Percentiles rank a stretch among this genome's conserved stretches.
These are phyloP conservation scores for Hyppa rectilinea DNA, from an alignment of 2,888 invertebrate species.

Conservation along the genomic window DNA sequence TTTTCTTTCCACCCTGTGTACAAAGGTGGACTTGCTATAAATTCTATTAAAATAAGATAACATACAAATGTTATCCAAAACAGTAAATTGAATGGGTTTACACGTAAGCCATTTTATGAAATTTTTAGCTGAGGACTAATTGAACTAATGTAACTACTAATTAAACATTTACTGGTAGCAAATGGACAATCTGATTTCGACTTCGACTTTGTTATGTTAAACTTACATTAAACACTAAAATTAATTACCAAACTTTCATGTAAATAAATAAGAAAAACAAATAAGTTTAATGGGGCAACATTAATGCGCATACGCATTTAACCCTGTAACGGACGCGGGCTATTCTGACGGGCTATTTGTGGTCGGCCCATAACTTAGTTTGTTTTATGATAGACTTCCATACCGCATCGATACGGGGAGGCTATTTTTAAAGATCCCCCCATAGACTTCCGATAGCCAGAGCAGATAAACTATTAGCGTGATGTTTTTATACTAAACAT, in stretches of 20 bases:
- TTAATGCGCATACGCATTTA: conserved; percentile 50
- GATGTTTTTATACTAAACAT: conserved; percentile 52
- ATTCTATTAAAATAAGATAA: neutral
- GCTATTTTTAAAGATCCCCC: conserved; percentile 59
- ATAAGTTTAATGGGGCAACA: conserved; percentile 28
- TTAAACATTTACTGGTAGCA: neutral
- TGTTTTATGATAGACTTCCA: conserved; percentile 60
- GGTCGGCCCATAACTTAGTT: conserved; percentile 59
- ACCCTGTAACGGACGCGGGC: conserved; percentile 51
- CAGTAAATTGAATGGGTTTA: neutral
- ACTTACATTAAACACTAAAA: neutral
- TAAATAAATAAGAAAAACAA: conserved; percentile 13
- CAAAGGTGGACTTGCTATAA: neutral
- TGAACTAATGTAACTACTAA: too few species aligned
- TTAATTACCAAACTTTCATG: neutral
- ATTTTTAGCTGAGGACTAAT: neutral
- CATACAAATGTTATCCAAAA: too few species aligned
- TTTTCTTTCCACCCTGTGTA: too few species aligned
- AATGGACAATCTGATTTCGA: neutral
- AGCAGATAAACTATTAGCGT: conserved; percentile 50
- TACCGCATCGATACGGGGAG: conserved; percentile 44
- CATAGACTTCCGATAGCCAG: conserved; percentile 49
- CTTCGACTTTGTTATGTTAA: neutral
- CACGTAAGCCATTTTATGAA: neutral
- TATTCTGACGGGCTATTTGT: conserved; percentile 59